Evolutionary conservation across 2,888 invertebrate species (phyloP).

Genomic region (Perdita meconis): DNA sequence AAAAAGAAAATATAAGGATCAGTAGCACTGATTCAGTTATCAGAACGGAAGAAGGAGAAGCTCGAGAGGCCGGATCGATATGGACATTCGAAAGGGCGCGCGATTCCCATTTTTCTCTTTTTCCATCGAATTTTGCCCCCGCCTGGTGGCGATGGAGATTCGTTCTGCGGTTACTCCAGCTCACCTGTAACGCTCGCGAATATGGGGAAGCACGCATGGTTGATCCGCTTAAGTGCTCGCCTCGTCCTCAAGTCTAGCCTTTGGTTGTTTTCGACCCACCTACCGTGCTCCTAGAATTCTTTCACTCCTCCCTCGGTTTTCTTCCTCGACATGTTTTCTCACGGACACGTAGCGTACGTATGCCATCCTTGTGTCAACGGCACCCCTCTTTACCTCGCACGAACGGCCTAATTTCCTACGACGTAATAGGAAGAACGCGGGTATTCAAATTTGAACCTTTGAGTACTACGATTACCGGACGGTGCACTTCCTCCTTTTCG

Average conservation of each 20-base stretch:
- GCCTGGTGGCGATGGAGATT: constrained; percentile 46
- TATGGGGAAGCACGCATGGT: constrained; percentile 81
- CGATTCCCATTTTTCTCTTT: background rate
- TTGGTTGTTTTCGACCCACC: constrained; percentile 62
- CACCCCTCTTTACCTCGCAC: constrained; percentile 21
- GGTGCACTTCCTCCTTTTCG: too few relatives aligned
- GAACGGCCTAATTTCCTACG: constrained; percentile 28
- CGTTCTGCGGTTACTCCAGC: constrained; percentile 61
- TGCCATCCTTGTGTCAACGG: constrained; percentile 58
- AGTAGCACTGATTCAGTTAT: too few relatives aligned
- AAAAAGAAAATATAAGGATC: too few relatives aligned
- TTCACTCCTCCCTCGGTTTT: constrained; percentile 13
- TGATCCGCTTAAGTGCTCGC: constrained; percentile 75
- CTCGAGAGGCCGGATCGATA: background rate
- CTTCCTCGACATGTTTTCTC: constrained; percentile 70
- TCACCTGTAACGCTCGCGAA: constrained; percentile 75
- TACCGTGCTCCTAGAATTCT: constrained; percentile 45
- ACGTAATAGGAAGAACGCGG: constrained; percentile 4
- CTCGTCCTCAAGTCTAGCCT: constrained; percentile 69
- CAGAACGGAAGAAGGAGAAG: too few relatives aligned
- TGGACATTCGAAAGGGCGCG: background rate
- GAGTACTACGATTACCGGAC: too few relatives aligned
- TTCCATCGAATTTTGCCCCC: background rate
- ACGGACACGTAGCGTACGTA: constrained; percentile 50
- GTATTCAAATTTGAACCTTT: background rate